These are phyloP conservation scores for Branchipolynoe longqiensis DNA, from an alignment of 2,888 invertebrate genomes.

Conservation along the genomic window DNA sequence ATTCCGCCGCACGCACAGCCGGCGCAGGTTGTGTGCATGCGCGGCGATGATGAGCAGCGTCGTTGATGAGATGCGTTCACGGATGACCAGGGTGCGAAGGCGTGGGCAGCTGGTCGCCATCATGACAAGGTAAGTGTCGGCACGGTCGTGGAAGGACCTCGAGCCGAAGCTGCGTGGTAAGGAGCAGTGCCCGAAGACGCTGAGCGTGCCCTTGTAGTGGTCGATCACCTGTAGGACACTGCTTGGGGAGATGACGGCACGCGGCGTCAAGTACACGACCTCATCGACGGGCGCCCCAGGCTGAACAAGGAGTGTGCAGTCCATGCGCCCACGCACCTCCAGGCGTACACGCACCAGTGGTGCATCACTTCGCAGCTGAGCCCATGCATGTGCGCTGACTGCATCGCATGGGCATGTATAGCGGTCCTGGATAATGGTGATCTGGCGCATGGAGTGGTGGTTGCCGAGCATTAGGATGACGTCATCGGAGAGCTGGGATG, in stretches of 20 bases:
- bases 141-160: slow-evolving; percentile 87
- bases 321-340: slow-evolving; percentile 84
- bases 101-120: slow-evolving; percentile 87
- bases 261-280: slow-evolving; percentile 86
- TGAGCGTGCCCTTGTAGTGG: slow-evolving; percentile 85
- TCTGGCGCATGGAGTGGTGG: slow-evolving; percentile 85
- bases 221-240: slow-evolving; percentile 85
- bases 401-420: slow-evolving; percentile 77
- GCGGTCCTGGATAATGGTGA: slow-evolving; percentile 88
- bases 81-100: slow-evolving; percentile 87
- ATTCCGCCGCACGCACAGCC: slow-evolving; percentile 87
- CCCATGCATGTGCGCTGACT: slow-evolving; percentile 83
- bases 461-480: slow-evolving; percentile 86
- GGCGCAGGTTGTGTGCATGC: slow-evolving; percentile 85
- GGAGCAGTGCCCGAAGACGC: slow-evolving; percentile 87
- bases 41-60: slow-evolving; percentile 88
- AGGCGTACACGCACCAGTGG: slow-evolving; percentile 87
- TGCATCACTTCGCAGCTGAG: slow-evolving; percentile 84
- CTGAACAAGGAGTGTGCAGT: slow-evolving; percentile 85
- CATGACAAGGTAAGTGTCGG: slow-evolving; percentile 87
- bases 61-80: slow-evolving; percentile 89
- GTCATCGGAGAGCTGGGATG: slow-evolving; percentile 88
- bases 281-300: slow-evolving; percentile 87
- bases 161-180: slow-evolving; percentile 87
- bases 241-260: slow-evolving; percentile 84